Percentiles rank a stretch among this genome's conserved stretches.
phyloP scores from a whole-genome alignment of 1,140 invertebrate species.

The Neodiprion fabricii region DNA sequence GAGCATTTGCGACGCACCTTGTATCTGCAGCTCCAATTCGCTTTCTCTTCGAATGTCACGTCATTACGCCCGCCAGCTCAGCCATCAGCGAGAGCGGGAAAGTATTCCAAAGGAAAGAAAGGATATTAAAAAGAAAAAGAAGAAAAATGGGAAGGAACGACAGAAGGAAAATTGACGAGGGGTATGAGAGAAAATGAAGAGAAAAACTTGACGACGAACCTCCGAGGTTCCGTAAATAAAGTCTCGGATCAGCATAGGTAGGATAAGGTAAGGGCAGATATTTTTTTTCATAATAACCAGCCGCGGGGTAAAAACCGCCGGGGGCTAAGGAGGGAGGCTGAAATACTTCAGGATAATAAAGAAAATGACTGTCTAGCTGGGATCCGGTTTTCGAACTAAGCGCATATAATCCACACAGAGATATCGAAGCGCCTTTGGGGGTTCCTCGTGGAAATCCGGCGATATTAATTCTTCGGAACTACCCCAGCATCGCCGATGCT shows the following conservation, averaged over 20 bases:
- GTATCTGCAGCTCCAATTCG: too few species aligned
- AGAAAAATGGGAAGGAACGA: too few species aligned
- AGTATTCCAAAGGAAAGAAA: too few species aligned
- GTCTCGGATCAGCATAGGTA: background rate
- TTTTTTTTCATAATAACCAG: background rate
- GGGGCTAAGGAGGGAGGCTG: background rate
- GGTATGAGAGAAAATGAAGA: background rate
- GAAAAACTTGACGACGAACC: background rate
- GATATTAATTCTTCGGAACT: background rate
- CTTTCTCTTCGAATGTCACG: too few species aligned
- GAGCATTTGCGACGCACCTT: too few species aligned
- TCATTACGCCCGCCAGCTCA: too few species aligned
- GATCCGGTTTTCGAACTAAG: background rate
- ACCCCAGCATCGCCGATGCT: background rate
- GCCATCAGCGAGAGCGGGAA: too few species aligned
- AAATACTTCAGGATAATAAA: background rate
- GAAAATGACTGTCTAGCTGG: constrained; percentile 4
- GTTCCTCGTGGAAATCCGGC: background rate
- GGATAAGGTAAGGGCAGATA: background rate
- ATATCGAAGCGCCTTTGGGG: background rate
- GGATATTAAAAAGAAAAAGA: too few species aligned
- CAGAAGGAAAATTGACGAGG: too few species aligned
- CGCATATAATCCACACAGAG: background rate
- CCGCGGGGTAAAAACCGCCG: background rate
- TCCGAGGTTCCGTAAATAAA: background rate